Evolutionary conservation across 2,797 vertebrate genomes (phyloP).

Genomic region (Oreochromis grahami): DNA sequence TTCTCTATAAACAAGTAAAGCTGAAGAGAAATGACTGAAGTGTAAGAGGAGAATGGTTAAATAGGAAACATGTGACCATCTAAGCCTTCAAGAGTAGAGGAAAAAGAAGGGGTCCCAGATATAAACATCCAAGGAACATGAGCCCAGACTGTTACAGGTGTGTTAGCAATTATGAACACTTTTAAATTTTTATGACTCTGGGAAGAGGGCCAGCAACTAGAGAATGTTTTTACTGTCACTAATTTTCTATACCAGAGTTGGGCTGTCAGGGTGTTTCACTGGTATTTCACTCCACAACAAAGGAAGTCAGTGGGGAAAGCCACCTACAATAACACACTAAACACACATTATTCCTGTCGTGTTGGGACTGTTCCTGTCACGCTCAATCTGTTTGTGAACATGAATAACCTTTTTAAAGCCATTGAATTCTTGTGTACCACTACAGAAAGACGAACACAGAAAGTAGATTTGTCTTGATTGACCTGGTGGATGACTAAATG

Average conservation of each 20-base stretch:
- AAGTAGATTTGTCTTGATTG: not conserved
- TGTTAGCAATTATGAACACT: slow-evolving; percentile 79
- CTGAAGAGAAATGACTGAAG: slow-evolving; percentile 3
- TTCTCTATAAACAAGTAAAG: slow-evolving; percentile 39
- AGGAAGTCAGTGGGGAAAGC: slow-evolving; percentile 16
- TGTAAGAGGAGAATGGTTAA: slow-evolving; percentile 57
- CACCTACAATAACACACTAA: slow-evolving; percentile 30
- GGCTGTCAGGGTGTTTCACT: slow-evolving; percentile 42
- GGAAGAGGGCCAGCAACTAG: slow-evolving; percentile 64
- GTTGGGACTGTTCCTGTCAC: not conserved
- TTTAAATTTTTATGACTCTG: slow-evolving; percentile 72
- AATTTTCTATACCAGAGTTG: slow-evolving; percentile 52
- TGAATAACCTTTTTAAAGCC: not conserved
- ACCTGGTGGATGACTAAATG: not conserved
- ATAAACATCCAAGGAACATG: slow-evolving; percentile 71
- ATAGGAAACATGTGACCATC: slow-evolving; percentile 70
- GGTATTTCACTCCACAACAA: slow-evolving; percentile 37
- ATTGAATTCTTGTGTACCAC: not conserved
- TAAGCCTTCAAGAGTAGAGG: slow-evolving; percentile 39
- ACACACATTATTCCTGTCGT: not conserved
- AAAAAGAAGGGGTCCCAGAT: slow-evolving; percentile 56
- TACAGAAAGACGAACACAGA: not conserved
- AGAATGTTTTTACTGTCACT: slow-evolving; percentile 68
- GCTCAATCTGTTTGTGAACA: not conserved
- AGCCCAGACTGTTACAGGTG: slow-evolving; percentile 73